Evolutionary conservation across 2,888 invertebrate genomes (phyloP).

Genomic region (Cosmia trapezina): DNA sequence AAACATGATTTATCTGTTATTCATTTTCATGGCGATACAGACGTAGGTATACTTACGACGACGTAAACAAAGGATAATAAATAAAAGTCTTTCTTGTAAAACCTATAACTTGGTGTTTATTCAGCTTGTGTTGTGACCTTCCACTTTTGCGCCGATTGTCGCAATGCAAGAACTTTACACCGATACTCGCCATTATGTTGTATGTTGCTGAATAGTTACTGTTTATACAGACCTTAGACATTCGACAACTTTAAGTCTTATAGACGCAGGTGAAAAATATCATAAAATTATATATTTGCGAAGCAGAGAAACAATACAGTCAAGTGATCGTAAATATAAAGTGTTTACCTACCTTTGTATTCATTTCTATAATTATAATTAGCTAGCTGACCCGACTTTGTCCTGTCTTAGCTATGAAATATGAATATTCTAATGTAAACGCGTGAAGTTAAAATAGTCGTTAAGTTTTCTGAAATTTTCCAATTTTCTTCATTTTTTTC

Average conservation of each 20-base stretch:
- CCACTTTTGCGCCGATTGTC: conserved; percentile 45
- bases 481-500: no score
- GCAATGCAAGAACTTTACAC: conserved; percentile 23
- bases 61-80: conserved; percentile 46
- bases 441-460: no score
- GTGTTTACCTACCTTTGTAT: background rate
- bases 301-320: conserved; percentile 3
- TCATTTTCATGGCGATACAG: conserved; percentile 23
- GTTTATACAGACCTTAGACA: conserved; percentile 17
- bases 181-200: conserved; percentile 4
- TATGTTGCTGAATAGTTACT: conserved; percentile 3
- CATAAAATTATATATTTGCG: conserved; percentile 15
- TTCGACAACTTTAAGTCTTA: background rate
- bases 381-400: no score
- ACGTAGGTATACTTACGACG: background rate
- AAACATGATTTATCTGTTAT: conserved; percentile 4
- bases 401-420: no score
- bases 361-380: conserved; percentile 13
- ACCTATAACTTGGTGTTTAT: conserved; percentile 43
- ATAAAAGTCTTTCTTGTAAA: conserved; percentile 48
- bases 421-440: no score
- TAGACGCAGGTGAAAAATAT: conserved; percentile 23
- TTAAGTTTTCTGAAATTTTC: no score
- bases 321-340: conserved; percentile 6
- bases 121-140: conserved; percentile 55